Base-by-base conservation (phyloP, 2,797 vertebrate genomes). In the Acanthopagrus latus region DNA sequence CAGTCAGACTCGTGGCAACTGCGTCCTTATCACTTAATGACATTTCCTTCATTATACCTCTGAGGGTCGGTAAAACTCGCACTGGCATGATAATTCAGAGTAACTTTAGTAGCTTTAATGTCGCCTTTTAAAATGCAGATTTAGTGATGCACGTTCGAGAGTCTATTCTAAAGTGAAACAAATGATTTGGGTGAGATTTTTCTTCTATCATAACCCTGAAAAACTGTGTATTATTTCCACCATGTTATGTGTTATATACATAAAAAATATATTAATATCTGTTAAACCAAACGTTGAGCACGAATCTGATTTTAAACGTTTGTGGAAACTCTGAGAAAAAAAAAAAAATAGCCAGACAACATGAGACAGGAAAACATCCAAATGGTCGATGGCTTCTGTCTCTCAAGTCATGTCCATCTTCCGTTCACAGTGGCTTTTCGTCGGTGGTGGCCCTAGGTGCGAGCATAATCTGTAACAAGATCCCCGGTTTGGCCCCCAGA, bases 401-500 rank as follows among this genome's bases (percentile, higher is more conserved):
- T 76, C 76, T 85, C 63, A 88, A 33, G 44, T 81, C 16, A 41
- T 84, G 6, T 87, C 75, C 72, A 78, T 88, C 83, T 91, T 90
- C 74, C 74, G 52, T 88, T 80, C 85, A 74, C 93, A 99, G 98
- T 83, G 97, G 97, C n/a, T 97, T 98, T 92, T 98, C 98, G 66
- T 98, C 98, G 47, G 98, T 99, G 94, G 96, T 99, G 88, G 98
- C 98, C 89, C 95, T 99, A 82, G 98, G 98, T 90, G 98, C 98
- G 81, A 99, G 97, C 92, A 98, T 99, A 93, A 99, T 99, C 95
- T 99, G 98, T 91, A 99, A 98, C 95, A 99, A 98, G 95, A 99
- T 99, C 92, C 98, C 98, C 12, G 98, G 98, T 74, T 95, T 99
- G 85, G 97, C 98, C 56, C 98, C 98, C 73, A 95, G 98, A 91